phyloP scores from a whole-genome alignment of 2,888 invertebrate genomes.

The Isoperla grammatica region DNA sequence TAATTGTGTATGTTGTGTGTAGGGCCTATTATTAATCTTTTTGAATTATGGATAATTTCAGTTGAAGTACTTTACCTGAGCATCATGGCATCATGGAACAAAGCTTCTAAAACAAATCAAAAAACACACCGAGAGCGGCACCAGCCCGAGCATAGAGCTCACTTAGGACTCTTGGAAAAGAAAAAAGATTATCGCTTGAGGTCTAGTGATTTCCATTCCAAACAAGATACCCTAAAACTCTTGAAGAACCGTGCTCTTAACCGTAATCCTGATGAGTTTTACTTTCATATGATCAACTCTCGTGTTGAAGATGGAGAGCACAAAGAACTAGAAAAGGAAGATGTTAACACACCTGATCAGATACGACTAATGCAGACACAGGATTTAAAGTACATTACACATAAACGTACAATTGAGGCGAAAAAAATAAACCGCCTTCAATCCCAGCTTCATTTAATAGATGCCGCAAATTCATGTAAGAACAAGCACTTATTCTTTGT shows the following conservation, averaged over 20 bases:
- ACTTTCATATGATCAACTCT: slow-evolving; percentile 95
- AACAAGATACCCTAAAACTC: slow-evolving; percentile 73
- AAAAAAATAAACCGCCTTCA: slow-evolving; percentile 71
- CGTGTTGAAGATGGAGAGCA: slow-evolving; percentile 57
- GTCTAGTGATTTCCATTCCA: slow-evolving; percentile 73
- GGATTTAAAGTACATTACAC: slow-evolving; percentile 83
- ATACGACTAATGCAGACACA: slow-evolving; percentile 84
- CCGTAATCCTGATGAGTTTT: slow-evolving; percentile 97
- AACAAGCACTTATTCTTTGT: slow-evolving; percentile 81
- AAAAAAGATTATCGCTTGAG: slow-evolving; percentile 81
- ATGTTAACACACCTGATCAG: slow-evolving; percentile 77
- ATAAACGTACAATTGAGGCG: slow-evolving; percentile 77
- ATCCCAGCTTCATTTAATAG: slow-evolving; percentile 75
- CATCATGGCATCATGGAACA: slow-evolving; percentile 83
- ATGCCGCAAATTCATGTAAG: slow-evolving; percentile 57
- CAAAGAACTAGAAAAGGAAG: slow-evolving; percentile 59
- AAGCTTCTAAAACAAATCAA: slow-evolving; percentile 78
- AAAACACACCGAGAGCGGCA: slow-evolving; percentile 80
- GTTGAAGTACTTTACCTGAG: too few species aligned
- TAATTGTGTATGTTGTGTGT: too few species aligned
- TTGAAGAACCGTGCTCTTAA: slow-evolving; percentile 79
- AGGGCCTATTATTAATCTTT: too few species aligned
- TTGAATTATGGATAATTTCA: too few species aligned
- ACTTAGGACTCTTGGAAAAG: slow-evolving; percentile 79
- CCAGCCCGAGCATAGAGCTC: slow-evolving; percentile 69